Percentiles rank a stretch among this genome's conserved stretches.
phyloP scores from a whole-genome alignment of 2,888 invertebrate species.

The Chaetoderma sp. region DNA sequence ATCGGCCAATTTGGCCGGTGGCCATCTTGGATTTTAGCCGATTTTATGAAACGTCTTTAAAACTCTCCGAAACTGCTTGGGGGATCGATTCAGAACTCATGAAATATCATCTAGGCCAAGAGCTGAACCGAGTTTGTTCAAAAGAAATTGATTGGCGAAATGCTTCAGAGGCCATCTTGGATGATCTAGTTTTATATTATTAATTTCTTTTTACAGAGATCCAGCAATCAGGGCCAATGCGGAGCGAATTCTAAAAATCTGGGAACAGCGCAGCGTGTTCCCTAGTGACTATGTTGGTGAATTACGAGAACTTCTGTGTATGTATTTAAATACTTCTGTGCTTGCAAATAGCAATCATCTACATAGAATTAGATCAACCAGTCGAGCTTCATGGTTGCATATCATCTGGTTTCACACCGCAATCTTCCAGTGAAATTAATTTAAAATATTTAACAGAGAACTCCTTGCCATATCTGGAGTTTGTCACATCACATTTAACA shows the following conservation, averaged over 20 bases:
- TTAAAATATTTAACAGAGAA: no score
- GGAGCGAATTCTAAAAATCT: constrained; percentile 91
- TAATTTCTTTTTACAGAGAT: constrained; percentile 75
- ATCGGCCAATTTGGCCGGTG: no score
- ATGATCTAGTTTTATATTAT: no score
- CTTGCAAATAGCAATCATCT: neutral
- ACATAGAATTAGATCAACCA: neutral
- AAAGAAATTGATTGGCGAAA: no score
- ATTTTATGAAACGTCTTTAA: no score
- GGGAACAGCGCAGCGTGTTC: constrained; percentile 93
- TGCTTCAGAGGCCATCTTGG: constrained; percentile 19
- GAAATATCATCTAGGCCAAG: no score
- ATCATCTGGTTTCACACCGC: neutral
- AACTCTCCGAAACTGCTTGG: no score
- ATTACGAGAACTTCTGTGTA: constrained; percentile 80
- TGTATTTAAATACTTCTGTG: no score
- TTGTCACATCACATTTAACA: neutral
- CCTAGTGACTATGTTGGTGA: constrained; percentile 90
- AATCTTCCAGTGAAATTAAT: neutral
- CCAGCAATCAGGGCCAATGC: constrained; percentile 89
- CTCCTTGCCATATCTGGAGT: neutral
- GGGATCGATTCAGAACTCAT: no score
- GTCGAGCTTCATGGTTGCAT: neutral
- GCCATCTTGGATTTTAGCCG: no score
- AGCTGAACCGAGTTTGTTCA: no score